These are phyloP conservation scores for Spongilla lacustris DNA, from an alignment of 37 sponge, comb jelly and placozoan species.

Conservation along the genomic window DNA sequence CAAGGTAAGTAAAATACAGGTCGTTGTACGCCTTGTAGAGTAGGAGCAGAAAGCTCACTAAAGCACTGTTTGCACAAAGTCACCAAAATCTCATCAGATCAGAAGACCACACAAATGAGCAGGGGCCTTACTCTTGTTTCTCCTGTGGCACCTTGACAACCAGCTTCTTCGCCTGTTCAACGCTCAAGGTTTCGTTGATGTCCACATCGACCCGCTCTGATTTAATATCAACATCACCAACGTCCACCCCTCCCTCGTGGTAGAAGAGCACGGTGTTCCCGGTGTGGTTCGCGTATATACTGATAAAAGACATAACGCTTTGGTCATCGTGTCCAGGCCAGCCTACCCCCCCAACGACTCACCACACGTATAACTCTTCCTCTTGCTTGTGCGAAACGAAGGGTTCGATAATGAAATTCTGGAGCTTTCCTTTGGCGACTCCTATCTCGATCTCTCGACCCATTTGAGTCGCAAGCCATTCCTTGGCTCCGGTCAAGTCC, in stretches of 20 bases:
- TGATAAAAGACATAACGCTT: no score
- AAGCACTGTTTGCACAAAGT: slow-evolving; percentile 14
- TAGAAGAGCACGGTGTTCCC: slow-evolving; percentile 90
- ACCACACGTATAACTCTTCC: slow-evolving; percentile 60
- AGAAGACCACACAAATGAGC: neutral
- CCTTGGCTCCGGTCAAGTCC: slow-evolving; percentile 49
- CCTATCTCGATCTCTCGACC: slow-evolving; percentile 75
- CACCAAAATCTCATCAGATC: neutral
- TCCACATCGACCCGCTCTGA: slow-evolving; percentile 67
- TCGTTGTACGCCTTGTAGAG: slow-evolving; percentile 86
- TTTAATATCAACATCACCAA: slow-evolving; percentile 92
- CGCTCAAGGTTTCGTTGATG: slow-evolving; percentile 33
- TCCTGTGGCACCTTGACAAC: slow-evolving; percentile 35
- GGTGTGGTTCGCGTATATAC: slow-evolving; percentile 79
- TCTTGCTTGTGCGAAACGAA: slow-evolving; percentile 76
- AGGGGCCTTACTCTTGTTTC: slow-evolving; percentile 37
- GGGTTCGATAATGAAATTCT: slow-evolving; percentile 90
- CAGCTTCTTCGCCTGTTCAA: slow-evolving; percentile 59
- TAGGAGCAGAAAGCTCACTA: slow-evolving; percentile 77
- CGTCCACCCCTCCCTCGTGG: slow-evolving; percentile 93
- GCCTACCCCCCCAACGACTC: neutral
- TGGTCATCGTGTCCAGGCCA: no score
- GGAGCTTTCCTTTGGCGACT: slow-evolving; percentile 73
- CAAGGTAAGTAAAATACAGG: slow-evolving; percentile 95
- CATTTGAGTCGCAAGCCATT: slow-evolving; percentile 80